These are phyloP conservation scores for Prunella strophiata DNA, from an alignment of 2,797 vertebrate species.

Conservation along the genomic window DNA sequence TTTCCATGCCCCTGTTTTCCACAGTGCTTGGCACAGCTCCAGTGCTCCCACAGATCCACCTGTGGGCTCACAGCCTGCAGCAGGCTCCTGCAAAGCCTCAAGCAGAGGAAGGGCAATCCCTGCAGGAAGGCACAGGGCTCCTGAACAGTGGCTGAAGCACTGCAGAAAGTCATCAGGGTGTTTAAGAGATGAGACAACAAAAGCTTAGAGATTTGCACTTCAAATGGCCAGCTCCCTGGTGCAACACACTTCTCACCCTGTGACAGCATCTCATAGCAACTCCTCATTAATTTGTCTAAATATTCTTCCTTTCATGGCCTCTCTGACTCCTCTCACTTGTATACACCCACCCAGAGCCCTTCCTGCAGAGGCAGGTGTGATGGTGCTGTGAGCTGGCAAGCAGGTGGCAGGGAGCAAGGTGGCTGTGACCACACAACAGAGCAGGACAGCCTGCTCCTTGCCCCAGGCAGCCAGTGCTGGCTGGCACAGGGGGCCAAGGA, in stretches of 20 bases:
- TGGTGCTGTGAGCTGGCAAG: not conserved
- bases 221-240: not conserved
- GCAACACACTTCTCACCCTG: not conserved
- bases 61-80: not conserved
- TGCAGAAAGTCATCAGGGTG: not conserved
- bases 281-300: not conserved
- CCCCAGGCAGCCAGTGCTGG: not conserved
- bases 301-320: not conserved
- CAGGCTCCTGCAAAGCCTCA: not conserved
- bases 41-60: not conserved
- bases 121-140: not conserved
- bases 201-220: not conserved
- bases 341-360: not conserved
- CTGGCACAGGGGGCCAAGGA: not conserved
- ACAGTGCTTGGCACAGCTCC: fast-evolving
- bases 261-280: not conserved
- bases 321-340: fast-evolving
- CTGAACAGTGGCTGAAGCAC: fast-evolving
- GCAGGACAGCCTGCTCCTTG: not conserved
- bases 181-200: not conserved
- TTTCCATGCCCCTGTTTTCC: fast-evolving
- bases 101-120: too few relatives aligned
- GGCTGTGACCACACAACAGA: fast-evolving
- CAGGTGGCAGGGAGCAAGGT: not conserved
- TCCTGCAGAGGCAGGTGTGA: not conserved